Base-by-base conservation (phyloP, 92 coral and sea anemone genomes). In the Palythoa grandiflora region DNA sequence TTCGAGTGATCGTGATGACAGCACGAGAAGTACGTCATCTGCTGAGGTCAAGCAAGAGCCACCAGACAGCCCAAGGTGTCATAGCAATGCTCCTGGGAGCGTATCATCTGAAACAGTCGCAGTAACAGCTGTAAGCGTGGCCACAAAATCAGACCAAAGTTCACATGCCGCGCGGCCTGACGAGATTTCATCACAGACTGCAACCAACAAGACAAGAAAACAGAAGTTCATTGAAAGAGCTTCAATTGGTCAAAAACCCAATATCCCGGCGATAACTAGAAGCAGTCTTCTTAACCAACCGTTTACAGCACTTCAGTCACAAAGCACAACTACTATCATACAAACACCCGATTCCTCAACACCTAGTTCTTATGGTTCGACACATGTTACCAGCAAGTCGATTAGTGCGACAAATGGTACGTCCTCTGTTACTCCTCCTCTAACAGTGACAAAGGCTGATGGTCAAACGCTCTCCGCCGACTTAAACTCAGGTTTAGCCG, bases 241-340 rank as follows among this genome's bases (percentile, higher is more conserved):
- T 28, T 21, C 40, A 9, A 17, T 50, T 60, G 14, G 60, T 20
- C 75, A 12, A 5, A 81, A 63, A 40, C 44, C 74, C 38, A 80
- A 13, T 44, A 19, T 40, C 21, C 9, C 21, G 13, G 17, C 59
- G 37, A 37, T 48, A 38, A 66, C 86, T 9, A 66, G 71, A 48
- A 81, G 63, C 21, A 81, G 86, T 51, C 83, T 77, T 21, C 83
- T 77, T 9, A 77, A 77, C 65, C 83, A 53, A 51, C 83, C 83
- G 13, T 77, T 77, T 44, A 77, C 83, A 3, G 19, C 83, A 53
- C 39, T 53, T 21, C 83, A 76, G 60, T 76, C 80, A n/a, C 80
- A 77, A 44, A 44, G 36, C 9, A 53, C 83, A 77, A 15, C 12
- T 19, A 77, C 38, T 39, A 8, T 52, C 44, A 28, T 37, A 77